These are phyloP conservation scores for Heliconius hewitsoni DNA, from an alignment of 1,140 invertebrate species.

Conservation along the genomic window DNA sequence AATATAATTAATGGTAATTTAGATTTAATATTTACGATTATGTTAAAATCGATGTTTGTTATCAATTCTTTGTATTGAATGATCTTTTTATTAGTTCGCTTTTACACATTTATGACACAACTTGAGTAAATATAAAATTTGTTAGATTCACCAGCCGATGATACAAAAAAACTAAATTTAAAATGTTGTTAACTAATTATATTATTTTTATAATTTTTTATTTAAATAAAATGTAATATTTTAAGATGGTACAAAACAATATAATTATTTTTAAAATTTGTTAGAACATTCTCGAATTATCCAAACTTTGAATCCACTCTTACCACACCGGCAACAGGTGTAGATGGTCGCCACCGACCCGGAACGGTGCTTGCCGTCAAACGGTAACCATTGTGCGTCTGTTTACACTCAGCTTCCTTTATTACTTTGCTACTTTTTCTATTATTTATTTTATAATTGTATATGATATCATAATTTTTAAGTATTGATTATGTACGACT, in stretches of 20 bases:
- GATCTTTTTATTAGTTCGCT: too few species aligned
- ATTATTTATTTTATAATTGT: not conserved
- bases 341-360: conserved; percentile 32
- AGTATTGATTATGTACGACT: too few species aligned
- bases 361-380: conserved; percentile 34
- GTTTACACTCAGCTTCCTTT: conserved; percentile 23
- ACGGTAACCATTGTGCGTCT: conserved; percentile 36
- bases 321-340: conserved; percentile 19
- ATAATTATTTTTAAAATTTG: too few species aligned
- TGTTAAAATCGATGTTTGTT: not conserved
- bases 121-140: too few species aligned
- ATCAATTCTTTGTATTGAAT: too few species aligned
- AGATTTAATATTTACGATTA: not conserved
- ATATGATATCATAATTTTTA: not conserved
- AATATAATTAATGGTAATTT: conserved; percentile 17
- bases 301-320: not conserved
- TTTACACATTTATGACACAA: too few species aligned
- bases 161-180: not conserved
- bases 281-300: not conserved
- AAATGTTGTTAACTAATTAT: too few species aligned
- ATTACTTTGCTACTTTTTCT: conserved; percentile 14
- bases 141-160: too few species aligned
- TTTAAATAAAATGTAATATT: too few species aligned
- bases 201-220: too few species aligned
- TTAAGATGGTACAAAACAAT: too few species aligned